Percentiles rank a stretch among this genome's conserved stretches.
Evolutionary conservation across 1,140 invertebrate genomes (phyloP).

Genomic region (Akabosia matsudoensis): DNA sequence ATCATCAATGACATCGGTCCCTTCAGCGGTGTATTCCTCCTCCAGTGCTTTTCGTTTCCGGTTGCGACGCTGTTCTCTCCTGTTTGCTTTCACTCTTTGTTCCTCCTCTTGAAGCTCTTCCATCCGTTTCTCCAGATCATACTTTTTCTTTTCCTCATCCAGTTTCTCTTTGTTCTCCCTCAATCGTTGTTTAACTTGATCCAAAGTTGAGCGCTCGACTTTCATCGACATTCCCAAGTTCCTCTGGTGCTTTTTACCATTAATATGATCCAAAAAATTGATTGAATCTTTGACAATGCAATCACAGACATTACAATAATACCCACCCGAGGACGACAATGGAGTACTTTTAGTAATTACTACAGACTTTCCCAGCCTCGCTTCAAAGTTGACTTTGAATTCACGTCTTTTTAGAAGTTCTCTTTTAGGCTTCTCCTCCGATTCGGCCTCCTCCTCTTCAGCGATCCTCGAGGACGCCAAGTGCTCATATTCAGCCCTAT

Average conservation of each 20-base stretch:
- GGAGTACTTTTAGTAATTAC: slow-evolving; percentile 98
- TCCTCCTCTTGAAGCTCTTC: slow-evolving; percentile 92
- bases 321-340: slow-evolving; percentile 92
- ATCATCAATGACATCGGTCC: slow-evolving; percentile 62
- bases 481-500: slow-evolving; percentile 87
- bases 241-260: slow-evolving; percentile 99
- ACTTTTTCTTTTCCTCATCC: slow-evolving; percentile 94
- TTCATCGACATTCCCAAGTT: slow-evolving; percentile 99
- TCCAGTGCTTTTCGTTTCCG: slow-evolving; percentile 82
- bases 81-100: slow-evolving; percentile 83
- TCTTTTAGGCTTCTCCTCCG: slow-evolving; percentile 71
- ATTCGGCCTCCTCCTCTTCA: slow-evolving; percentile 62
- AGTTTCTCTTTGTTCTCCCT: slow-evolving; percentile 88
- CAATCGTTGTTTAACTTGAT: slow-evolving; percentile 93
- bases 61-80: slow-evolving; percentile 80
- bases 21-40: slow-evolving; percentile 56
- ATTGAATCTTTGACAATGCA: slow-evolving; percentile 99
- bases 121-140: slow-evolving; percentile 85
- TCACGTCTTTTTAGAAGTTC: slow-evolving; percentile 89
- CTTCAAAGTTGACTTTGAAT: slow-evolving; percentile 95
- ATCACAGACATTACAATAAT: slow-evolving; percentile 99
- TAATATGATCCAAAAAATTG: slow-evolving; percentile 98
- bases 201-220: slow-evolving; percentile 89
- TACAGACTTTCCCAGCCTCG: slow-evolving; percentile 93
- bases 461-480: slow-evolving; percentile 76